phyloP scores from a whole-genome alignment of 2,113 vertebrate species.

The Labrus mixtus region DNA sequence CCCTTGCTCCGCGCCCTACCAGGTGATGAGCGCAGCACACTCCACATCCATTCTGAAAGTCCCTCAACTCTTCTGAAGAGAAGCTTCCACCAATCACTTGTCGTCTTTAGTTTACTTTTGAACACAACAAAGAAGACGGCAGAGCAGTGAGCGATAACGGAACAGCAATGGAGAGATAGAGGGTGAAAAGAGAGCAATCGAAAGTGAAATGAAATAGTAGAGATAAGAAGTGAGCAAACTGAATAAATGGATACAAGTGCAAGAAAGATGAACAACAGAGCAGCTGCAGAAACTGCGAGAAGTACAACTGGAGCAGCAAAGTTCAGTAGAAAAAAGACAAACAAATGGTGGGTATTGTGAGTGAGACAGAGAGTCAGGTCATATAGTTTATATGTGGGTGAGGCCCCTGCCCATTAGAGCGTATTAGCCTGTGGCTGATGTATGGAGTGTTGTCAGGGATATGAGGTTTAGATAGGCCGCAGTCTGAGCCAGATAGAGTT shows the following conservation, averaged over 20 bases:
- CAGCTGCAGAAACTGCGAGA: not conserved
- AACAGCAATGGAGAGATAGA: not conserved
- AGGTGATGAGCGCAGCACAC: too few relatives aligned
- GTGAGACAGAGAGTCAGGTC: constrained; percentile 44
- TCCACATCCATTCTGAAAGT: too few relatives aligned
- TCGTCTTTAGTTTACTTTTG: constrained; percentile 32
- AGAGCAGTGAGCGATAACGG: constrained; percentile 8
- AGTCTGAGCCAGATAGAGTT: constrained; percentile 77
- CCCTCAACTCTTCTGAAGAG: not conserved
- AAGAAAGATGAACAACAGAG: constrained; percentile 23
- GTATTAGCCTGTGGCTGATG: constrained; percentile 82
- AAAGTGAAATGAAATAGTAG: constrained; percentile 24
- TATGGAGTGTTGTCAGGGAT: constrained; percentile 81
- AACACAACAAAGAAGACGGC: not conserved
- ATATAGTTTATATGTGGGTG: constrained; percentile 62
- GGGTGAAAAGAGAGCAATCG: constrained; percentile 11
- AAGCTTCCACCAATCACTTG: constrained; percentile 26
- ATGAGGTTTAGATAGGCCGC: constrained; percentile 80
- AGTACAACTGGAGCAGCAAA: not conserved
- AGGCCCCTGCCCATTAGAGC: constrained; percentile 66
- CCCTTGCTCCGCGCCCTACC: too few relatives aligned
- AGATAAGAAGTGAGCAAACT: constrained; percentile 34
- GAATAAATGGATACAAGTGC: constrained; percentile 33
- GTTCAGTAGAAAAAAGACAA: constrained; percentile 26
- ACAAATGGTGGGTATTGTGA: constrained; percentile 35